phyloP scores from a whole-genome alignment of 2,797 vertebrate species.

The Sebastes nivosus region DNA sequence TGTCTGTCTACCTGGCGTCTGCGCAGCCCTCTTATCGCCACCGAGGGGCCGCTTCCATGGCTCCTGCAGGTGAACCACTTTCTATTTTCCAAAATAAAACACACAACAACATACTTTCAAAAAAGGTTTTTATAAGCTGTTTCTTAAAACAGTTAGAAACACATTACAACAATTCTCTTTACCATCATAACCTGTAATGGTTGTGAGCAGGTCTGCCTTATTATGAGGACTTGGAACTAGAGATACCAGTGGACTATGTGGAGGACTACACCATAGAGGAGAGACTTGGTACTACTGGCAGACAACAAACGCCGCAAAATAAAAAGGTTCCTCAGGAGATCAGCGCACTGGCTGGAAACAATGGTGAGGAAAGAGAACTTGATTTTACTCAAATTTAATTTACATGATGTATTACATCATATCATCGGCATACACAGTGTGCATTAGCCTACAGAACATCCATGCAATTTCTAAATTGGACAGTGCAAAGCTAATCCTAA shows the following conservation, averaged over 20 bases:
- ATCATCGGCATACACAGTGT: neutral
- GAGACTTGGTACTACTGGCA: conserved; percentile 53
- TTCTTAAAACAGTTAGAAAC: neutral
- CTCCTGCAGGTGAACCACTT: conserved; percentile 62
- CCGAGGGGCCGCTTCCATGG: conserved; percentile 71
- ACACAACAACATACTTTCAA: neutral
- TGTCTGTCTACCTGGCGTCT: conserved; percentile 85
- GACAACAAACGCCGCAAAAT: conserved; percentile 54
- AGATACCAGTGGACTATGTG: conserved; percentile 80
- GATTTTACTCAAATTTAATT: neutral
- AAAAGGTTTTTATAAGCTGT: neutral
- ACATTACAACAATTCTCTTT: neutral
- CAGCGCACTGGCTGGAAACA: conserved; percentile 62
- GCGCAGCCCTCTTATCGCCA: conserved; percentile 80
- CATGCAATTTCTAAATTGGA: neutral
- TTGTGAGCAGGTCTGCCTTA: conserved; percentile 71
- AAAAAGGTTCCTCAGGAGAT: conserved; percentile 73
- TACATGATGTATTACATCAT: neutral
- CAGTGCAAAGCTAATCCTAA: neutral
- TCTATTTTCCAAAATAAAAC: neutral
- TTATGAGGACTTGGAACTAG: conserved; percentile 79
- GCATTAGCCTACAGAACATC: neutral
- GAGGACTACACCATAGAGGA: conserved; percentile 80
- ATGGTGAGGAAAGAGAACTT: conserved; percentile 64
- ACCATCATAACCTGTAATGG: neutral